Conservation (phyloP, 64 coral and sea anemone genomes). For the Actinia tenebrosa region DNA sequence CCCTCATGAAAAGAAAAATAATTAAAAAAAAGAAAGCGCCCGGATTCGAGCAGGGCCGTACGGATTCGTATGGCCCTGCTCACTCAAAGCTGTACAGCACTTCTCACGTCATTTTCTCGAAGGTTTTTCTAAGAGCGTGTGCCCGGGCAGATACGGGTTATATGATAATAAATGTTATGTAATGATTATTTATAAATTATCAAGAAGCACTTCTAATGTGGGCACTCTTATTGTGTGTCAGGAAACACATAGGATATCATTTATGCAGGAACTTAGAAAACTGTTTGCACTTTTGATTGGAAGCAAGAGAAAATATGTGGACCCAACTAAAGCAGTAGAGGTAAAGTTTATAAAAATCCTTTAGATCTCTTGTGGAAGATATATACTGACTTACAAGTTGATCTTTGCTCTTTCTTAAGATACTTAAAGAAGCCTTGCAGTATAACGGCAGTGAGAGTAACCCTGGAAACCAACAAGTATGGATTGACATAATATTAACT, state of each 20-base stretch:
- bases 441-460: constrained; percentile 93
- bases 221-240: neutral
- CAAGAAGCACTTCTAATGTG: neutral
- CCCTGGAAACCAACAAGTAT: constrained; percentile 90
- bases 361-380: neutral
- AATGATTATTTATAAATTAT: too few relatives aligned
- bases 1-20: too few relatives aligned
- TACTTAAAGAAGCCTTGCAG: constrained; percentile 79
- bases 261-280: constrained; percentile 62
- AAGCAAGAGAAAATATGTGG: constrained; percentile 86
- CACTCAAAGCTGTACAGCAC: too few relatives aligned
- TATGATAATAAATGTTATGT: neutral
- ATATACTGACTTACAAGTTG: neutral
- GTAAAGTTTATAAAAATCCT: constrained; percentile 1
- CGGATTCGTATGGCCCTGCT: too few relatives aligned
- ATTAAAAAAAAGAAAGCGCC: too few relatives aligned
- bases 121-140: too few relatives aligned
- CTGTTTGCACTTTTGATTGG: constrained; percentile 83
- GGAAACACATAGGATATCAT: constrained; percentile 45
- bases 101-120: too few relatives aligned
- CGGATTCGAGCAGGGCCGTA: too few relatives aligned
- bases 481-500: too few relatives aligned
- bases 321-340: constrained; percentile 82
- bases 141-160: too few relatives aligned
- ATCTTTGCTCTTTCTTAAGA: constrained; percentile 31